Percentiles rank a stretch among this genome's conserved stretches.
Evolutionary conservation across 2,113 vertebrate species (phyloP).

Genomic region (Parotia lawesii): DNA sequence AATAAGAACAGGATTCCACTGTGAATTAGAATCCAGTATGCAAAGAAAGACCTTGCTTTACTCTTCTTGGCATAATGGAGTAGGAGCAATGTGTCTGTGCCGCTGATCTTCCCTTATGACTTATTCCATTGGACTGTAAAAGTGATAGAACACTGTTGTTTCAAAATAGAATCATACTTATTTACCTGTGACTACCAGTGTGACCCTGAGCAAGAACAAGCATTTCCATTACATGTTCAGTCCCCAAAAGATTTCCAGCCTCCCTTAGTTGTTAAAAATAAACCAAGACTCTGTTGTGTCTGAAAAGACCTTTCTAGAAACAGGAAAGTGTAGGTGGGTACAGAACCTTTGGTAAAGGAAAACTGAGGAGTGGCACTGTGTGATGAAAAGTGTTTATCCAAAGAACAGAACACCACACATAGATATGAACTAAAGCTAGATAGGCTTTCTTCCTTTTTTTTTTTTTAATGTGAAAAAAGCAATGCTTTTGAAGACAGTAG

Average conservation of each 20-base stretch:
- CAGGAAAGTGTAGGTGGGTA: background rate
- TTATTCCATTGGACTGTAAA: background rate
- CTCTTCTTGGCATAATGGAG: background rate
- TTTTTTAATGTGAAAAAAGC: background rate
- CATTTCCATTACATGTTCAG: background rate
- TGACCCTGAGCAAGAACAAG: background rate
- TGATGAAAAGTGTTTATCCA: background rate
- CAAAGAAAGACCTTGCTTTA: background rate
- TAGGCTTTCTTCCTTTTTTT: background rate
- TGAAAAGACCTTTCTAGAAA: background rate
- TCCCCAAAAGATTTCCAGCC: background rate
- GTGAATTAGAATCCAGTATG: background rate
- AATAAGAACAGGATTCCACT: background rate
- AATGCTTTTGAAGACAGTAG: background rate
- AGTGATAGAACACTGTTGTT: background rate
- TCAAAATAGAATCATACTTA: background rate
- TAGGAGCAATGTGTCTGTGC: background rate
- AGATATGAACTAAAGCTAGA: background rate
- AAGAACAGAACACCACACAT: background rate
- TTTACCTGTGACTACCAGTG: background rate
- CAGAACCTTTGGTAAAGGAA: background rate
- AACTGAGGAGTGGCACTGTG: background rate
- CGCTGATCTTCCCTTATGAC: background rate
- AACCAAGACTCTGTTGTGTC: background rate
- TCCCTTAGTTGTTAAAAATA: background rate